Base-by-base conservation (phyloP, 2,888 invertebrate species). In the Cenopis cana region DNA sequence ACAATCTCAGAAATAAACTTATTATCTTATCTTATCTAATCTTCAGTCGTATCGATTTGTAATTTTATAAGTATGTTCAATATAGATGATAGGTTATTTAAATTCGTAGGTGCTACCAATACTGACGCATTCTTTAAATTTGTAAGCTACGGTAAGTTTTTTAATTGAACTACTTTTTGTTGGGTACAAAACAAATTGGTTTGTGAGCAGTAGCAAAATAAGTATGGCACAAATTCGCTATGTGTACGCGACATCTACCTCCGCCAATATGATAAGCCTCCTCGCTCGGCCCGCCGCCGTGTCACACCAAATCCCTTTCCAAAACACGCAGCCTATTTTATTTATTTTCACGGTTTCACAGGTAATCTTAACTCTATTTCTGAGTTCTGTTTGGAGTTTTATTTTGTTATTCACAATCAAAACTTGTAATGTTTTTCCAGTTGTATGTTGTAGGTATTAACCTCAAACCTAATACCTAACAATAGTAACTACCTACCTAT, bases 251-350 rank as follows among this genome's bases (percentile, higher is more conserved):
- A 71, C 75, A 75, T 77, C 74, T 82, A 81, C 82, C 81, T 82
- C 78, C 75, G 75, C 80, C 85, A 83, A 85, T 86, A 82, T 80
- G 81, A 86, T 89, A 89, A 89, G 82, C 85, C 77, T 59, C 78
- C 78, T 81, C 78, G 79, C 11, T 18, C 84, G 81, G 81, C 76
- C 79, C 77, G 81, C 79, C 77, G 81, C 76, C 82, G 77, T 85
- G 88, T 87, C 86, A 86, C 82, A 77, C 78, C 75, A 86, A 90
- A 88, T 88, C 88, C 89, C 80, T 82, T 81, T 79, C 76, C 82
- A 81, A 80, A 81, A 81, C 76, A 84, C 81, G 82, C 83, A 82
- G 81, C 79, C 81, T 80, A 81, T 85, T 85, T 85, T 85, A 83
- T 82, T 82, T 71, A 80, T 82, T 77, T 75, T 74, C 72, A 20